Conservation (phyloP, 2,113 vertebrate species). For the Agelaius phoeniceus region DNA sequence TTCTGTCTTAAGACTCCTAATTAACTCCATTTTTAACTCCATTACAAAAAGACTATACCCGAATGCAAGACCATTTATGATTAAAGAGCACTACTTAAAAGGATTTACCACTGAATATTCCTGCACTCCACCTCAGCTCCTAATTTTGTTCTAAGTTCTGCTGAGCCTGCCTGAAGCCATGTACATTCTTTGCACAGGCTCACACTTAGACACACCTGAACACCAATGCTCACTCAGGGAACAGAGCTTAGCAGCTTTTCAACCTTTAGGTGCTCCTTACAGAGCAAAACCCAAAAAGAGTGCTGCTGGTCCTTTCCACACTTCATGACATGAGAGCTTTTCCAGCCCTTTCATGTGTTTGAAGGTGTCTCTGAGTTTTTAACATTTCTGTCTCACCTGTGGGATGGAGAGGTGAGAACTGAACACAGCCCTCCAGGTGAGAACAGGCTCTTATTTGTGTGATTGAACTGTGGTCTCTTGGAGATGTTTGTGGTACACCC, state of each 20-base stretch:
- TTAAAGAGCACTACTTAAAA: background rate
- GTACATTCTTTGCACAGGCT: rapidly evolving
- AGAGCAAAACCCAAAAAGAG: rapidly evolving
- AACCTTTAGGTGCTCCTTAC: background rate
- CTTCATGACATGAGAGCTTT: rapidly evolving
- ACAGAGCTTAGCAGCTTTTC: rapidly evolving
- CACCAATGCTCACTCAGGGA: rapidly evolving
- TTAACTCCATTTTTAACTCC: rapidly evolving
- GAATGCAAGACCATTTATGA: background rate
- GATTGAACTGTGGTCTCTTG: background rate
- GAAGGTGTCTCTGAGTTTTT: background rate
- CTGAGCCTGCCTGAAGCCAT: background rate
- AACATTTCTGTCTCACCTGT: background rate
- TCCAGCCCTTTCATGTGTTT: background rate
- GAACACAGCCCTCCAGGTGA: background rate
- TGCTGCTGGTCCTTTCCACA: background rate
- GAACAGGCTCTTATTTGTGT: background rate
- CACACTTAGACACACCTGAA: rapidly evolving
- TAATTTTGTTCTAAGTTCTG: background rate
- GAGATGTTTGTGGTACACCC: background rate
- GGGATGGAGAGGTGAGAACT: background rate
- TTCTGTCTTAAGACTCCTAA: background rate
- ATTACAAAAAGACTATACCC: background rate
- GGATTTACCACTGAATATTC: background rate
- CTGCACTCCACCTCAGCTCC: background rate